Evolutionary conservation across 2,797 vertebrate genomes (phyloP).

Genomic region (Semotilus atromaculatus): DNA sequence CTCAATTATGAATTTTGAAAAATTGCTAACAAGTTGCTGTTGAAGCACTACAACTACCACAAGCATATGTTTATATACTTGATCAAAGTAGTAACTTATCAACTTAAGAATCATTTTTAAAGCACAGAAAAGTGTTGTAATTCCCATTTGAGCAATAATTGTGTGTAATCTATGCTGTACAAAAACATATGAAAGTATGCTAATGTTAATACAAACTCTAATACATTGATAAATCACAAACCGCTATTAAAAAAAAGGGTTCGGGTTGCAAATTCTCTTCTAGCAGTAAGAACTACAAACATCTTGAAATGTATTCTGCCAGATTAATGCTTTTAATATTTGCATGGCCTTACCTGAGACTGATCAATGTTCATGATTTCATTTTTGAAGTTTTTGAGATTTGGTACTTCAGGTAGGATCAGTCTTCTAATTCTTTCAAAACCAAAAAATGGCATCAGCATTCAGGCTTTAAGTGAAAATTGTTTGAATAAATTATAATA

Average conservation of each 20-base stretch:
- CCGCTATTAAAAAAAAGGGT: background rate
- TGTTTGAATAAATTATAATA: background rate
- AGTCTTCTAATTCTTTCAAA: slow-evolving; percentile 69
- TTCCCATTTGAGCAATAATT: background rate
- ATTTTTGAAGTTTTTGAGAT: slow-evolving; percentile 73
- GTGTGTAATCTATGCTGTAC: background rate
- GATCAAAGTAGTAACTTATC: background rate
- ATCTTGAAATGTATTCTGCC: background rate
- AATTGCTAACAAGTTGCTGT: background rate
- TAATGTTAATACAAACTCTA: background rate
- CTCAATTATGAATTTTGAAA: background rate
- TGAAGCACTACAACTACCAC: background rate
- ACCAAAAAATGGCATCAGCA: slow-evolving; percentile 34
- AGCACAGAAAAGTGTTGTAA: background rate
- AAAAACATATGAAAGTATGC: background rate
- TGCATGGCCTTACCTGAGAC: slow-evolving; percentile 72
- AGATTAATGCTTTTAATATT: background rate
- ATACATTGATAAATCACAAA: background rate
- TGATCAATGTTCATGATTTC: slow-evolving; percentile 77
- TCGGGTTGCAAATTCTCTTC: background rate
- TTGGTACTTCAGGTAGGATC: slow-evolving; percentile 77
- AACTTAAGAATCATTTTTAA: background rate
- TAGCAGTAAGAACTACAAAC: background rate
- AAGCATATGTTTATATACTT: background rate
- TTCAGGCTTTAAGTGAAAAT: slow-evolving; percentile 1